Evolutionary conservation across 1,140 invertebrate genomes (phyloP), one percentile per base, ranked within the genome.

Genomic region (Drosophila teissieri): DNA sequence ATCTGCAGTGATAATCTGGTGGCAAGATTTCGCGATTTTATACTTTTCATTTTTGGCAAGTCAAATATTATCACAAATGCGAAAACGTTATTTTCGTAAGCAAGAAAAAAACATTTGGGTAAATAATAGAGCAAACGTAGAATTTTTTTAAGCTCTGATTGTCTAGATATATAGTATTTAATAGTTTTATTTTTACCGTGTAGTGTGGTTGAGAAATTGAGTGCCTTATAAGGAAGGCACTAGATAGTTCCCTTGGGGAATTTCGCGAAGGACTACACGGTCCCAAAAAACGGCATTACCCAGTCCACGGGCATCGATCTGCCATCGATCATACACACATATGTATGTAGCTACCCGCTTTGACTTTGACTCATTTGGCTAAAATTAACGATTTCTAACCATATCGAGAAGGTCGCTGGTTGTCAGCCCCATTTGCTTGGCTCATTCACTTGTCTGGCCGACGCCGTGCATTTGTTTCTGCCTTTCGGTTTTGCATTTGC

Each of bases 311-410:
- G 42, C 39, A 54, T 54, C 19, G 52, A 73, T 74, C 46, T n/a
- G 31, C 63, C 57, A 76, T 70, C 60, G 53, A 63, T 76, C 57
- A 73, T 39, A 14, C 5, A 14, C 10, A 4, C 12, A 14, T 49
- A 22, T 22, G 19, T 22, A 22, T 22, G 19, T 22, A 51, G 60
- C 49, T 75, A 45, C 70, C 37, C 27, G 36, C 52, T 62, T 77
- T 61, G 77, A 84, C 77, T 80, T 82, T 86, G 77, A 84, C 77
- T 80, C 81, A 89, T 78, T 89, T 89, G 80, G 80, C 84, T 78
- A 84, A 78, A 89, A 74, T 89, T 60, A 74, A 77, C 70, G 65
- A 84, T 72, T 84, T 53, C 70, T 89, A 77, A 80, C 84, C 84
- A 89, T 89, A 89, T 89, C 56, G 84, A 84, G 84, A 89, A 89